Base-by-base conservation (phyloP, 2,888 invertebrate species). In the Drosophila nigricruria region DNA sequence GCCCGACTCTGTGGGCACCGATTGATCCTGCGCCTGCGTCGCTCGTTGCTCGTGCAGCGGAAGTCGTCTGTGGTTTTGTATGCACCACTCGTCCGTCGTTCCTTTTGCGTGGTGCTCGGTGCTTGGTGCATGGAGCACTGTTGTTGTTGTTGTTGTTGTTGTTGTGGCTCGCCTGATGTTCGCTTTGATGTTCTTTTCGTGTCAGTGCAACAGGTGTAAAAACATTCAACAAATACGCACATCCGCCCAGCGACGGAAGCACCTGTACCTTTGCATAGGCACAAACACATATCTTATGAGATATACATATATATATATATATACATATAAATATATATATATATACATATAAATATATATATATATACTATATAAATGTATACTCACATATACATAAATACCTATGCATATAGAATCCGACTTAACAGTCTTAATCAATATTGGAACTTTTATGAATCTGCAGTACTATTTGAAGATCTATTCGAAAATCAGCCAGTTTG, bases 171-270 rank as follows among this genome's bases (percentile, higher is more conserved):
- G 72, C 42, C 56, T 30, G 34, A 54, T 50, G 50, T 23, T 34
- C 60, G 27, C 65, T 70, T 70, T 73, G 54, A 63, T 81, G 73
- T 77, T 70, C 70, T 54, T 66, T 60, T 70, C 70, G 64, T 62
- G 68, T 54, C 62, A 30, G 43, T 82, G 90, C 87, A 87, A 87
- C 87, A 87, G 87, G 87, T 87, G 87, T 85, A 86, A 86, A 73
- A 70, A 72, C 88, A 86, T 87, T 75, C 89, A 83, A 89, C 90
- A 85, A 89, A 90, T 83, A 85, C 84, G 75, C 81, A 89, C 88
- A 85, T 85, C 85, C 85, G 85, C 76, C 50, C 61, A 38, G 45
- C 67, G 68, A 65, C 78, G 78, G 78, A 78, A 78, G 78, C 78
- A 81, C 78, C 78, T 78, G 78, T 65, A 78, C 78, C 78, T 78